Conservation (phyloP, 2,797 vertebrate genomes). For the Phoeniculus purpureus region DNA sequence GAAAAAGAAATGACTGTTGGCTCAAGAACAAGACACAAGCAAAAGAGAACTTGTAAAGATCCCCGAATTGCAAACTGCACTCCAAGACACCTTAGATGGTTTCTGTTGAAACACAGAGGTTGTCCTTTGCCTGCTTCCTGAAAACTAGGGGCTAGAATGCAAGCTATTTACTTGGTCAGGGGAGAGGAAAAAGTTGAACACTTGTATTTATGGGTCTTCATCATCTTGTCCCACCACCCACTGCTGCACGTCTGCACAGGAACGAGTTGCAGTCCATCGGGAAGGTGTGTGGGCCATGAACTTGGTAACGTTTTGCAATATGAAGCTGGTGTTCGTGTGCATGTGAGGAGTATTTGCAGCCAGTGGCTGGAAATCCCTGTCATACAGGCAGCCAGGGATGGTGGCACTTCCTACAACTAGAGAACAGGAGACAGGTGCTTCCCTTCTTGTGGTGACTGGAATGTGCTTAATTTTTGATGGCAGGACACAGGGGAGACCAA, state of each 20-base stretch:
- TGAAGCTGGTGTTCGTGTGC: not conserved
- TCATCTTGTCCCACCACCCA: not conserved
- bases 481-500: not conserved
- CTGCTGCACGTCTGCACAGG: not conserved
- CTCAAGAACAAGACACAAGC: not conserved
- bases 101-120: not conserved
- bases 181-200: not conserved
- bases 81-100: not conserved
- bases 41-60: not conserved
- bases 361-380: slow-evolving; percentile 28
- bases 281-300: not conserved
- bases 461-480: slow-evolving; percentile 33
- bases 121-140: not conserved
- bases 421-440: slow-evolving; percentile 17
- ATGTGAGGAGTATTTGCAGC: slow-evolving; percentile 44
- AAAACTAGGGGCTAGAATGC: not conserved
- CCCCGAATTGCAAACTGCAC: not conserved
- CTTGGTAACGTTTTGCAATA: not conserved
- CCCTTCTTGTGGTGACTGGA: slow-evolving; percentile 56
- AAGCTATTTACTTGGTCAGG: not conserved
- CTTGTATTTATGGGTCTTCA: not conserved
- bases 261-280: not conserved
- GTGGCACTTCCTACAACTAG: not conserved
- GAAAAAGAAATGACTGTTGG: not conserved
- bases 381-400: not conserved